These are phyloP conservation scores for Galerucella pusilla DNA, from an alignment of 2,888 invertebrate genomes.

Conservation along the genomic window DNA sequence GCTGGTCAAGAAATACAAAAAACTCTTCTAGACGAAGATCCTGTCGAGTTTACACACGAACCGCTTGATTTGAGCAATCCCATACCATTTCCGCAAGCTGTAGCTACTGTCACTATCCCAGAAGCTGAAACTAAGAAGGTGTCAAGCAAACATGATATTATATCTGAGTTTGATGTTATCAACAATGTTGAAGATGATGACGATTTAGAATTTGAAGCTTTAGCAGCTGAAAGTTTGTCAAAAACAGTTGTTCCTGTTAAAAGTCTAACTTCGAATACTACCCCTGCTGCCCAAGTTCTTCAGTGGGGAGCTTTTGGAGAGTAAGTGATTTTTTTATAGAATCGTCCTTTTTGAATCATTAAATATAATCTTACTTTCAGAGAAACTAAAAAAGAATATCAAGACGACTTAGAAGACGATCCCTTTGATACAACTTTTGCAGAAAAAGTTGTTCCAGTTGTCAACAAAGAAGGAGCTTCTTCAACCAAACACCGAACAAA, in stretches of 20 bases:
- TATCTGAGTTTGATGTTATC: slow-evolving; percentile 68
- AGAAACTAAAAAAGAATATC: slow-evolving; percentile 49
- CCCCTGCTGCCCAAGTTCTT: slow-evolving; percentile 59
- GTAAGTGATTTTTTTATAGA: slow-evolving; percentile 49
- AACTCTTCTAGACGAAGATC: slow-evolving; percentile 81
- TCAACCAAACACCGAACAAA: not conserved
- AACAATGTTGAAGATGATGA: slow-evolving; percentile 70
- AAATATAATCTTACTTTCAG: slow-evolving; percentile 17
- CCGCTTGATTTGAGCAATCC: slow-evolving; percentile 80
- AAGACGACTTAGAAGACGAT: slow-evolving; percentile 71
- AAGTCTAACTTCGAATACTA: slow-evolving; percentile 45
- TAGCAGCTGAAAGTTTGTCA: slow-evolving; percentile 81
- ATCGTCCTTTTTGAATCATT: not conserved
- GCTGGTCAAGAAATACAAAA: slow-evolving; percentile 63
- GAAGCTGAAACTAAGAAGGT: slow-evolving; percentile 10
- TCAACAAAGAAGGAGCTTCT: slow-evolving; percentile 11
- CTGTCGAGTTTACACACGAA: slow-evolving; percentile 73
- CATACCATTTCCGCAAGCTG: slow-evolving; percentile 58
- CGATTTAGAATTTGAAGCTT: slow-evolving; percentile 80
- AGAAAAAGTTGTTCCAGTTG: slow-evolving; percentile 76
- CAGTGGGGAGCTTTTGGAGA: slow-evolving; percentile 76
- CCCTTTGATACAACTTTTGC: slow-evolving; percentile 90
- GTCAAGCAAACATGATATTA: slow-evolving; percentile 49
- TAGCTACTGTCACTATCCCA: slow-evolving; percentile 23
- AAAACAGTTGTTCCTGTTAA: slow-evolving; percentile 63